A percentile compares a stretch with the other conserved stretches of the same genome.
Evolutionary conservation across 23 tunicate species (phyloP).

Genomic region (Trididemnum nubilum): DNA sequence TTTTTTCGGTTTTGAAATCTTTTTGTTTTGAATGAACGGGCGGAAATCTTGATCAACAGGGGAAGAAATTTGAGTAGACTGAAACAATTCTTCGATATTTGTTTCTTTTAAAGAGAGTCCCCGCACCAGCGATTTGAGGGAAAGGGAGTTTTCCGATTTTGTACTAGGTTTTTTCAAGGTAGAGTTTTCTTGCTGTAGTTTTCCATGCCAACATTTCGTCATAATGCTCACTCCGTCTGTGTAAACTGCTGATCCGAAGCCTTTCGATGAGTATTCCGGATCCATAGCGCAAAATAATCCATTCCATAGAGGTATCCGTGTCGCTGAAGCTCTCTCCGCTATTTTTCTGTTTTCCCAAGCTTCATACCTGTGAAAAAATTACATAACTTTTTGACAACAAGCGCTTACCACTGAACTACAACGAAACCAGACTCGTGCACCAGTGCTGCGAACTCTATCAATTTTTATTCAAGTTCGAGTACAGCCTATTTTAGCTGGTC

Average conservation of each 20-base stretch:
- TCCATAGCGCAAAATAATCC: slow-evolving; percentile 64
- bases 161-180: neutral
- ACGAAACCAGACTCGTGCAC: too few relatives aligned
- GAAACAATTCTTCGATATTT: neutral
- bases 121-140: neutral
- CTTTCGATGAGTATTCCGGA: slow-evolving; percentile 54
- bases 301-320: slow-evolving; percentile 55
- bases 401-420: too few relatives aligned
- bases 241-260: slow-evolving; percentile 58
- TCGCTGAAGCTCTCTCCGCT: slow-evolving; percentile 9
- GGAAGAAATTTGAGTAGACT: neutral
- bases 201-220: slow-evolving; percentile 37
- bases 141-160: neutral
- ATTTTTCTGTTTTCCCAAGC: slow-evolving; percentile 66
- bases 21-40: neutral
- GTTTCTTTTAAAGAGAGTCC: neutral
- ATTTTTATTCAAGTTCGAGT: too few relatives aligned
- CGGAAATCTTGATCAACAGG: too few relatives aligned
- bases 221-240: slow-evolving; percentile 42
- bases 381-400: too few relatives aligned
- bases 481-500: too few relatives aligned
- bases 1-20: neutral
- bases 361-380: slow-evolving; percentile 77
- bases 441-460: too few relatives aligned
- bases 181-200: neutral